phyloP scores from a whole-genome alignment of 2,888 invertebrate species.

The Malacosoma neustria region DNA sequence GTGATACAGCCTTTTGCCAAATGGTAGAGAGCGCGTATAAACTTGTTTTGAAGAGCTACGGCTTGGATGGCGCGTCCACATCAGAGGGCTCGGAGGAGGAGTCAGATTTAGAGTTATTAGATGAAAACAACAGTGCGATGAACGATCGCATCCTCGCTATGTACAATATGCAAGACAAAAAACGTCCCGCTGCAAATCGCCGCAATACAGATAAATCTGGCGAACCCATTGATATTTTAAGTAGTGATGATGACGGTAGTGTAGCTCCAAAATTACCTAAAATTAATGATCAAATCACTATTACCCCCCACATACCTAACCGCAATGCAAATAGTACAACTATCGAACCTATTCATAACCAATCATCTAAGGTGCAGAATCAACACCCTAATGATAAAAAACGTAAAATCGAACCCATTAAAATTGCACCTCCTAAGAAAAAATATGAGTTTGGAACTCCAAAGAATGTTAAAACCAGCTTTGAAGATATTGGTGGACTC shows the following conservation, averaged over 20 bases:
- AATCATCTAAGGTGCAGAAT: constrained; percentile 20
- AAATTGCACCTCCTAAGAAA: constrained; percentile 38
- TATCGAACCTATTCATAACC: constrained; percentile 32
- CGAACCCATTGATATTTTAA: constrained; percentile 62
- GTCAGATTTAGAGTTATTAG: constrained; percentile 82
- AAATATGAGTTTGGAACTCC: constrained; percentile 44
- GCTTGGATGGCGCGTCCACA: constrained; percentile 74
- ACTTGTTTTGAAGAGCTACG: constrained; percentile 81
- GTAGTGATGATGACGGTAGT: constrained; percentile 56
- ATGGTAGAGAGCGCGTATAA: constrained; percentile 86
- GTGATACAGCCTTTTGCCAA: constrained; percentile 84
- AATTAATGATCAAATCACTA: constrained; percentile 66
- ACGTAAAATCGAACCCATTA: constrained; percentile 44
- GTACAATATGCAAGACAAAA: constrained; percentile 69
- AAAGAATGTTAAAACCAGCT: constrained; percentile 69
- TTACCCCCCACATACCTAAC: constrained; percentile 57
- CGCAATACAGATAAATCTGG: constrained; percentile 53
- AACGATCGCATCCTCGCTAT: constrained; percentile 71
- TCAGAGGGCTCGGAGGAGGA: constrained; percentile 77
- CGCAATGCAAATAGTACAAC: constrained; percentile 36
- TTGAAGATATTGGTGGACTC: constrained; percentile 88
- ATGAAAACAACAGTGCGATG: constrained; percentile 86
- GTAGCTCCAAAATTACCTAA: constrained; percentile 62
- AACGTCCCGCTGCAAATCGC: constrained; percentile 47
- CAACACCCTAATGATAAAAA: constrained; percentile 45